Evolutionary conservation across 1,140 invertebrate genomes (phyloP).

Genomic region (Leptinotarsa defecta): DNA sequence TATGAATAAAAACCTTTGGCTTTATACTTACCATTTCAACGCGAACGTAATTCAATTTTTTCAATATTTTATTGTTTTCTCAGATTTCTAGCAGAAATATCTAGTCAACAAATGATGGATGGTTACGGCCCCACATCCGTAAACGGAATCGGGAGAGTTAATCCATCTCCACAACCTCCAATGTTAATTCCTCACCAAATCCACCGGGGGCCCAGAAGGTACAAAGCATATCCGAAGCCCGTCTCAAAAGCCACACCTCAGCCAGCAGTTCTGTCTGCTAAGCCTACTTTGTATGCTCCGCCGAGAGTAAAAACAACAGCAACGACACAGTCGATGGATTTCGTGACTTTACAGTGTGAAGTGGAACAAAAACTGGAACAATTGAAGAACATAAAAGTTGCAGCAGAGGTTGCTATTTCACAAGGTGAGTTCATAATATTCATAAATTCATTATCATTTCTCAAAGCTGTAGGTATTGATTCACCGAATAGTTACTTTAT

Average conservation of each 20-base stretch:
- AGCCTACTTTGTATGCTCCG: slow-evolving; percentile 66
- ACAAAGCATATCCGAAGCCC: slow-evolving; percentile 37
- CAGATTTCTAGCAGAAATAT: slow-evolving; percentile 85
- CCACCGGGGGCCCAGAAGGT: slow-evolving; percentile 51
- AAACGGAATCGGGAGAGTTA: slow-evolving; percentile 55
- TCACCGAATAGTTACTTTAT: not conserved
- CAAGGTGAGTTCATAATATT: slow-evolving; percentile 40
- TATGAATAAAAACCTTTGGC: no score
- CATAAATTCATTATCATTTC: not conserved
- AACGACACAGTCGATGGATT: slow-evolving; percentile 61
- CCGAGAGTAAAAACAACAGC: slow-evolving; percentile 54
- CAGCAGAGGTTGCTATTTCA: slow-evolving; percentile 66
- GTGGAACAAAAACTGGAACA: slow-evolving; percentile 70
- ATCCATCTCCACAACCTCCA: slow-evolving; percentile 62
- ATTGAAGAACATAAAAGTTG: slow-evolving; percentile 68
- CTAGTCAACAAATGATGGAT: slow-evolving; percentile 70
- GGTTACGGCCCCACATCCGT: slow-evolving; percentile 61
- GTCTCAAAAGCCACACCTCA: slow-evolving; percentile 54
- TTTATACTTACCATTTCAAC: no score
- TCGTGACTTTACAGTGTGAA: slow-evolving; percentile 65
- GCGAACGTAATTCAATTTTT: not conserved
- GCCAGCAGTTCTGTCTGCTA: slow-evolving; percentile 65
- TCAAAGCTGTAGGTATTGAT: not conserved
- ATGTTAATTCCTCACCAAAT: slow-evolving; percentile 67
- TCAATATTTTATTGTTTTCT: slow-evolving; percentile 14